Evolutionary conservation across 2,888 invertebrate species (phyloP).

Genomic region (Craniophora ligustri): DNA sequence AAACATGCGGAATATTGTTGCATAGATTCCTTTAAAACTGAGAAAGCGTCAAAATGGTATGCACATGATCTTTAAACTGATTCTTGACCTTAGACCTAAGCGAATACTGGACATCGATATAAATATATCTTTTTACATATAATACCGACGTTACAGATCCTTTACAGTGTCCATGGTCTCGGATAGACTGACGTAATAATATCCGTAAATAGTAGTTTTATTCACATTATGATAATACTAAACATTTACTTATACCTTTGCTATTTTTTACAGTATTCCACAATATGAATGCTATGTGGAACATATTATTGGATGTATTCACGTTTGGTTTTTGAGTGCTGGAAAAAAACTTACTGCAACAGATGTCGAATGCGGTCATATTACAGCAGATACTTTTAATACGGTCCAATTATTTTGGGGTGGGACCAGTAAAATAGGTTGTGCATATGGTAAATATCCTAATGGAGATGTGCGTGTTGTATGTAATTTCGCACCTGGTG

Average conservation of each 20-base stretch:
- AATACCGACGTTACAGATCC: too few species aligned
- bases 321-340: slow-evolving; percentile 78
- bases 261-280: slow-evolving; percentile 69
- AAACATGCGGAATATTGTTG: slow-evolving; percentile 77
- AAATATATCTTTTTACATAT: too few species aligned
- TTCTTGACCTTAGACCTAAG: too few species aligned
- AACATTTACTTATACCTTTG: neutral
- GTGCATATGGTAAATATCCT: slow-evolving; percentile 69
- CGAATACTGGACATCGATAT: too few species aligned
- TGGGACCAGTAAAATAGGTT: slow-evolving; percentile 78
- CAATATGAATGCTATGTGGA: slow-evolving; percentile 74
- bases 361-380: slow-evolving; percentile 77
- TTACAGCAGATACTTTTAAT: slow-evolving; percentile 66
- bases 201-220: too few species aligned
- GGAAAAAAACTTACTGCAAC: slow-evolving; percentile 62
- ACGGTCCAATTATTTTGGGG: slow-evolving; percentile 81
- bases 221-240: neutral
- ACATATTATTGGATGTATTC: slow-evolving; percentile 77
- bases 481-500: slow-evolving; percentile 81
- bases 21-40: slow-evolving; percentile 46
- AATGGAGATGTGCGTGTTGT: slow-evolving; percentile 76
- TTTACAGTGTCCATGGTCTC: too few species aligned
- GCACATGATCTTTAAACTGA: too few species aligned
- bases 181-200: too few species aligned
- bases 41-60: slow-evolving; percentile 66